Evolutionary conservation across 2,797 vertebrate genomes (phyloP), one percentile per base, ranked within the genome.

Genomic region (Spinus pinus): DNA sequence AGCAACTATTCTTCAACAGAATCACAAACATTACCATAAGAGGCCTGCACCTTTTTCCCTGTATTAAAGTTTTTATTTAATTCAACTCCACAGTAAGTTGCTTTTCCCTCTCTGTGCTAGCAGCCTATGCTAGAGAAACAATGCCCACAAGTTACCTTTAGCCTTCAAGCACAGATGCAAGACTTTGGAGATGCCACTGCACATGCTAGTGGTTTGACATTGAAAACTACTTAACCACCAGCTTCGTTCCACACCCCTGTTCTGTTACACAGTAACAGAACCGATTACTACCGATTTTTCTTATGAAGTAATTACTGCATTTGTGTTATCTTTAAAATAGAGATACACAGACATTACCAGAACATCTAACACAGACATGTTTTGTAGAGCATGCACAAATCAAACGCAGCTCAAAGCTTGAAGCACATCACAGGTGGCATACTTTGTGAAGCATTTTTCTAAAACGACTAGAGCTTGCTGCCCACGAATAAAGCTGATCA

Each of bases 401-500:
- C 33, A 50, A 81, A 86, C 69, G 44, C 39, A 47, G 56, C 33
- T 69, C 70, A 78, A 69, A 73, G 42, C 53, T 57, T 86, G 19
- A 81, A 81, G 75, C 0, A 2, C 22, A 60, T 65, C 65, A n/a
- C 28, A 6, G 10, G 35, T n/a, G 2, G 4, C 20, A 46, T 7
- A 21, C 21, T 66, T 39, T 0, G 15, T 66, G 28, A 50, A 46
- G 46, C 21, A 46, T 47, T 83, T 22, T 41, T 28, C 47, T 81
- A 10, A 46, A 74, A 60, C 14, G 20, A 46, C 25, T 6, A 18
- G 13, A 3, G 20, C 11, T 87, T 27, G 5, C 35, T 67, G 72
- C 18, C 15, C 20, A 14, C 0, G 0, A 92, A 13, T 18, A 84
- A 53, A 91, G 24, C 17, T 10, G 22, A 57, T 24, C 0, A 12